A percentile compares a stretch with the other conserved stretches of the same genome.
These are phyloP conservation scores for Metopia argyrocephala DNA, from an alignment of 2,888 invertebrate species.

Conservation along the genomic window DNA sequence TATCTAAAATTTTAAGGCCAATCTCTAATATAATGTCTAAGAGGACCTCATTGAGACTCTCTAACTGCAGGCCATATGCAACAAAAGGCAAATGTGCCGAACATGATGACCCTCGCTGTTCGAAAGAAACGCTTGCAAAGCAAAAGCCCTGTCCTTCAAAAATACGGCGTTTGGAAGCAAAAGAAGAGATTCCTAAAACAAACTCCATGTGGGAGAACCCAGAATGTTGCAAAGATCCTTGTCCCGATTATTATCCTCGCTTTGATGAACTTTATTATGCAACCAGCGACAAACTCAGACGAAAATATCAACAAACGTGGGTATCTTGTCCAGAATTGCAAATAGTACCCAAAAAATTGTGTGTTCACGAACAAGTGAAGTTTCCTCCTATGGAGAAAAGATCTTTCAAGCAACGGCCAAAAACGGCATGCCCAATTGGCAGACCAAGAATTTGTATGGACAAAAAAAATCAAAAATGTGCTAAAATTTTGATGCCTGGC, in stretches of 20 bases:
- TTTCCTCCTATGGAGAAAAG: constrained; percentile 62
- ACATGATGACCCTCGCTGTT: constrained; percentile 35
- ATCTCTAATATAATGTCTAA: background rate
- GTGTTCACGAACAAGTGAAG: constrained; percentile 64
- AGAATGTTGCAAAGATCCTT: constrained; percentile 64
- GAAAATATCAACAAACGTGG: constrained; percentile 75
- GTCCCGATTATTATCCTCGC: constrained; percentile 66
- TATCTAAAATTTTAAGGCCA: background rate
- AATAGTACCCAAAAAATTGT: constrained; percentile 68
- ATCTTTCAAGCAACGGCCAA: constrained; percentile 12
- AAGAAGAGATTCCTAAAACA: constrained; percentile 37
- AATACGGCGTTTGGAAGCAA: constrained; percentile 3
- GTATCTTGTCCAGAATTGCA: constrained; percentile 71
- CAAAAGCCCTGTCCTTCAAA: constrained; percentile 26
- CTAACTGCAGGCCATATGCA: background rate
- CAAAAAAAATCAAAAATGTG: constrained; percentile 59
- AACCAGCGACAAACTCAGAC: constrained; percentile 71
- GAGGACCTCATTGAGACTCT: background rate
- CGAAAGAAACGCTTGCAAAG: constrained; percentile 24
- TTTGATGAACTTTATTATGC: constrained; percentile 74
- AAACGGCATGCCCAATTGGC: constrained; percentile 43
- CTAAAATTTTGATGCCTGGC: constrained; percentile 59
- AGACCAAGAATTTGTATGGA: constrained; percentile 53
- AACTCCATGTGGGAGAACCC: constrained; percentile 72
- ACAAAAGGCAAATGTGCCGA: constrained; percentile 18